Conservation (phyloP, 2,797 vertebrate species). For the Tadarida brasiliensis region DNA sequence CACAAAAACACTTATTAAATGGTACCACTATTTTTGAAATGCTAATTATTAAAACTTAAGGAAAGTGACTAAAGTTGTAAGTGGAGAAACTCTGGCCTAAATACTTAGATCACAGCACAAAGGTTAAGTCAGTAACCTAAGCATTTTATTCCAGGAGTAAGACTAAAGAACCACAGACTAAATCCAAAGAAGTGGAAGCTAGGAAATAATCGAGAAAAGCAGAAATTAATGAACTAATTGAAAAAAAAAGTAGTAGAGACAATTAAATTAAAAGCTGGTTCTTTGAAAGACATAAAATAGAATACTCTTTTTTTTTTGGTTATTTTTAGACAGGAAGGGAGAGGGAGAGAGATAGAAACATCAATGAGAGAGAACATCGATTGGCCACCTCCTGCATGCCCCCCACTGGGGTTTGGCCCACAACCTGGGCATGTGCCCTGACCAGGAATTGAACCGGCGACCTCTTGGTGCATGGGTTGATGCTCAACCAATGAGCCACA, state of each 20-base stretch:
- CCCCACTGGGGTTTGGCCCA: too few relatives aligned
- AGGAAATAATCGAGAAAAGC: neutral
- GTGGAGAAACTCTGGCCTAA: neutral
- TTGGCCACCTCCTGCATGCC: too few relatives aligned
- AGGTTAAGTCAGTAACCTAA: neutral
- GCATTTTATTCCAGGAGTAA: neutral
- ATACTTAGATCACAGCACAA: neutral
- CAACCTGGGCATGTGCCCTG: too few relatives aligned
- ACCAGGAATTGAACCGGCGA: too few relatives aligned
- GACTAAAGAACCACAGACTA: neutral
- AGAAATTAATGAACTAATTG: neutral
- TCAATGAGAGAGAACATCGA: too few relatives aligned
- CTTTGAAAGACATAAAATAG: neutral
- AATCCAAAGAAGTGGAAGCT: neutral
- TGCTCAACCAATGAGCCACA: too few relatives aligned
- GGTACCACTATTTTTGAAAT: neutral
- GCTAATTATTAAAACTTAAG: neutral
- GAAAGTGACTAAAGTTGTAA: neutral
- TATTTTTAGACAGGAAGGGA: too few relatives aligned
- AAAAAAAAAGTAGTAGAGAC: neutral
- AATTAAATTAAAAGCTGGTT: neutral
- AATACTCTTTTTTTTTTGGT: too few relatives aligned
- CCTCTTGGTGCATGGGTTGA: too few relatives aligned
- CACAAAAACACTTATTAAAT: neutral
- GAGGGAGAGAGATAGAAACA: too few relatives aligned